Base-by-base conservation (phyloP, 2,113 vertebrate genomes). In the Setophaga kirtlandii region DNA sequence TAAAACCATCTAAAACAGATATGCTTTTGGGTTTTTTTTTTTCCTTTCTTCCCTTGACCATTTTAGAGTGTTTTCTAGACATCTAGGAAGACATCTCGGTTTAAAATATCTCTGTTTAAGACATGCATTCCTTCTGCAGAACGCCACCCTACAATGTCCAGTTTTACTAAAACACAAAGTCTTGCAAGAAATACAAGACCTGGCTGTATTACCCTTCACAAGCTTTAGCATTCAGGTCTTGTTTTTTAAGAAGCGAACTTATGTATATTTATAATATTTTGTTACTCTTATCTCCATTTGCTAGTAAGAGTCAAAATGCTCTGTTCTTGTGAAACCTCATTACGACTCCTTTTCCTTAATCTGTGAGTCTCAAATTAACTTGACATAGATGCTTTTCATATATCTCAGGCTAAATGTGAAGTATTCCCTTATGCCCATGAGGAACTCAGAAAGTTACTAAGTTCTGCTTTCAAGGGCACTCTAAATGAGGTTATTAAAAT, bases 401-500 rank as follows among this genome's bases (percentile, higher is more conserved):
- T 67, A 94, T 94, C 96, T 95, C 83, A 92, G 92, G 82, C 63
- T 88, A 97, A 96, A 96, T 33, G 14, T 95, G 71, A 94, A 97
- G 85, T 86, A 96, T 59, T 93, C 62, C 94, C 75, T 96, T 39
- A 75, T 93, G 85, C 55, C 87, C 84, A 93, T 56, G 63, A 97
- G 80, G n/a, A 56, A 95, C 90, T 83, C 30, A 25, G 73, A 94
- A 97, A 92, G 91, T 67, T 94, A 91, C 46, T 83, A 94, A 89
- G 70, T 87, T 87, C 49, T 75, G 46, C 89, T 88, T 95, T 97
- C 91, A 97, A 98, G 92, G 96, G 74, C 87, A 89, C 63, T 96
- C 77, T 94, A 97, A 97, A 96, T 96, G 53, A 97, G 69, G 80
- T 84, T 97, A 95, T 97, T 97, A 96, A 97, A 96, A 97, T 96